Conservation (phyloP, 1,140 invertebrate genomes). For the Scylla paramamosain region DNA sequence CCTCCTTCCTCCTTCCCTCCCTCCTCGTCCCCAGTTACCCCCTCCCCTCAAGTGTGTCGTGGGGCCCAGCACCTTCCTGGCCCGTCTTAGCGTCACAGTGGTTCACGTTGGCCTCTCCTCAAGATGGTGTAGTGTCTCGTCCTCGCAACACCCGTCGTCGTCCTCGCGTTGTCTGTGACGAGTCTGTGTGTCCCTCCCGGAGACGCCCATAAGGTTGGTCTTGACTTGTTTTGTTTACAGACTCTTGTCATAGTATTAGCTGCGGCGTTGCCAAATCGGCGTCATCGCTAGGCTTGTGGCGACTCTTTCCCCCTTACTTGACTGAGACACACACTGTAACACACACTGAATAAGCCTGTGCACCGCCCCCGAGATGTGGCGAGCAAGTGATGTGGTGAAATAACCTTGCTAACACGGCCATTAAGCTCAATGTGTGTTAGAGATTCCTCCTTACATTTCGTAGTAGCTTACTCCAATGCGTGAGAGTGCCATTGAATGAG, state of each 20-base stretch:
- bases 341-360: neutral
- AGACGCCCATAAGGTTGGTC: slow-evolving; percentile 65
- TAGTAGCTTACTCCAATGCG: slow-evolving; percentile 76
- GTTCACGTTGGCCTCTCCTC: slow-evolving; percentile 41
- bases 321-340: neutral
- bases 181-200: slow-evolving; percentile 35
- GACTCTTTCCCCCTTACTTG: slow-evolving; percentile 17
- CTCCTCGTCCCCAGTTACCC: neutral
- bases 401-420: neutral
- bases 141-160: neutral
- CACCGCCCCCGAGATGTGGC: neutral
- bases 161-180: neutral
- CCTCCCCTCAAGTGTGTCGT: slow-evolving; percentile 49
- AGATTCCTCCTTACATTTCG: slow-evolving; percentile 76
- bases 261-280: slow-evolving; percentile 72
- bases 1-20: neutral
- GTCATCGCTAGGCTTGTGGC: slow-evolving; percentile 63
- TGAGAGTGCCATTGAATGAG: slow-evolving; percentile 73
- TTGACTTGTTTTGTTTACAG: slow-evolving; percentile 74
- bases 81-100: slow-evolving; percentile 48
- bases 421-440: slow-evolving; percentile 61
- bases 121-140: slow-evolving; percentile 40
- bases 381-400: neutral
- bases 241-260: slow-evolving; percentile 74
- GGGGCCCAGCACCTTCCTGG: slow-evolving; percentile 36